phyloP scores from a whole-genome alignment of 2,797 vertebrate species.

The Leptoclinus maculatus region DNA sequence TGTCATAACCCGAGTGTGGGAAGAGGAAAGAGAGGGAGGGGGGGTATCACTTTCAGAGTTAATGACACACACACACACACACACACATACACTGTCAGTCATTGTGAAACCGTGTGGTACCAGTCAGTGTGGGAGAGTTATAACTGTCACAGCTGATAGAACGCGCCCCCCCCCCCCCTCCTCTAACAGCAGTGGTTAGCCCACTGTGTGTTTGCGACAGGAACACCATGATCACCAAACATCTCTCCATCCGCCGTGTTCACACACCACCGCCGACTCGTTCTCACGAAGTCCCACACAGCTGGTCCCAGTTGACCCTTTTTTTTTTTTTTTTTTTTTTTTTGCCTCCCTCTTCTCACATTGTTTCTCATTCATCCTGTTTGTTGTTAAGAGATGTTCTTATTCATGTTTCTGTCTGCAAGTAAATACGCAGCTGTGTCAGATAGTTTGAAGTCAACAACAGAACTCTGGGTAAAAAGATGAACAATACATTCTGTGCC shows the following conservation, averaged over 20 bases:
- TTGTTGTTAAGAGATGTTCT: constrained; percentile 24
- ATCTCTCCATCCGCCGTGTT: constrained; percentile 52
- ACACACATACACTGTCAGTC: constrained; percentile 51
- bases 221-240: constrained; percentile 65
- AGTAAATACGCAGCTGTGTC: constrained; percentile 25
- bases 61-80: constrained; percentile 21
- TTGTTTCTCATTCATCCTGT: constrained; percentile 18
- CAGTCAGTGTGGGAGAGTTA: constrained; percentile 43
- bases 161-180: constrained; percentile 34
- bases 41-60: constrained; percentile 49
- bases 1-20: constrained; percentile 58
- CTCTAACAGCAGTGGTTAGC: constrained; percentile 60
- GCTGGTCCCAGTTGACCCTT: constrained; percentile 50
- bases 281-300: constrained; percentile 70
- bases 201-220: constrained; percentile 51
- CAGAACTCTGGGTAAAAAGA: constrained; percentile 14
- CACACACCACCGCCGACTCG: constrained; percentile 51
- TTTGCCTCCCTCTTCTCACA: neutral
- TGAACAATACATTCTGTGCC: neutral
- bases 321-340: neutral
- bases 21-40: constrained; percentile 44
- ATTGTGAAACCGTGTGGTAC: constrained; percentile 70
- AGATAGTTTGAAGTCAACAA: constrained; percentile 8
- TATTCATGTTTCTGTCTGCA: constrained; percentile 12
- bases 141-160: constrained; percentile 72